Percentiles rank a stretch among this genome's conserved stretches.
Conservation (phyloP, 2,797 vertebrate genomes). For the Chelmon rostratus region DNA sequence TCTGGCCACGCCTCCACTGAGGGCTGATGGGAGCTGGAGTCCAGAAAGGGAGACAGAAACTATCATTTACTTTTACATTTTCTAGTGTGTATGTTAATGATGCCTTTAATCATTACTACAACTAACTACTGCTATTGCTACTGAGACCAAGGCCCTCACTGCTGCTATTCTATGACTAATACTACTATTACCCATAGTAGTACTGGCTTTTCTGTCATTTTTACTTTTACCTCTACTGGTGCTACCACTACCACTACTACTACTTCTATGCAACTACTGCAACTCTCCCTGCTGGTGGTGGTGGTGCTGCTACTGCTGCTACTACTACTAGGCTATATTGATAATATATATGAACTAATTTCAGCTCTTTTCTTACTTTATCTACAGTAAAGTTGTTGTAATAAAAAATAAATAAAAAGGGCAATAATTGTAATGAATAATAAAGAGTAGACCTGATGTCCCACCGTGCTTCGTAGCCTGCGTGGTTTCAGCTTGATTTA, state of each 20-base stretch:
- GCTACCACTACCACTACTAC: neutral
- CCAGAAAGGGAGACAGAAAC: slow-evolving; percentile 48
- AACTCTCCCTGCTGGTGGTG: no score
- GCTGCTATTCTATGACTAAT: neutral
- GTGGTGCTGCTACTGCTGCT: no score
- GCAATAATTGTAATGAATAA: neutral
- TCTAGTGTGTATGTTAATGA: neutral
- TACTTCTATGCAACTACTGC: neutral
- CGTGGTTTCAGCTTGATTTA: neutral
- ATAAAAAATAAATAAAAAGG: neutral
- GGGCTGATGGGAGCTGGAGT: slow-evolving; percentile 89
- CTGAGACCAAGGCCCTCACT: neutral
- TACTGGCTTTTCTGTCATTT: neutral
- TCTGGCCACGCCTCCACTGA: slow-evolving; percentile 89
- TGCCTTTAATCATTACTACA: neutral
- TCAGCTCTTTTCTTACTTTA: neutral
- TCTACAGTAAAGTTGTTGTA: no score
- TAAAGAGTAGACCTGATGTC: no score
- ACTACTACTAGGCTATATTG: neutral
- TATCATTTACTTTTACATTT: neutral
- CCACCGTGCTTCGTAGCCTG: neutral
- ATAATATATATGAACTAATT: neutral
- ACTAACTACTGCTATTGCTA: neutral
- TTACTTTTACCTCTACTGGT: neutral
- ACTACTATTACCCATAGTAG: neutral